Base-by-base conservation (phyloP, 37 sponge, comb jelly and placozoan species). In the Agelas oroides region DNA sequence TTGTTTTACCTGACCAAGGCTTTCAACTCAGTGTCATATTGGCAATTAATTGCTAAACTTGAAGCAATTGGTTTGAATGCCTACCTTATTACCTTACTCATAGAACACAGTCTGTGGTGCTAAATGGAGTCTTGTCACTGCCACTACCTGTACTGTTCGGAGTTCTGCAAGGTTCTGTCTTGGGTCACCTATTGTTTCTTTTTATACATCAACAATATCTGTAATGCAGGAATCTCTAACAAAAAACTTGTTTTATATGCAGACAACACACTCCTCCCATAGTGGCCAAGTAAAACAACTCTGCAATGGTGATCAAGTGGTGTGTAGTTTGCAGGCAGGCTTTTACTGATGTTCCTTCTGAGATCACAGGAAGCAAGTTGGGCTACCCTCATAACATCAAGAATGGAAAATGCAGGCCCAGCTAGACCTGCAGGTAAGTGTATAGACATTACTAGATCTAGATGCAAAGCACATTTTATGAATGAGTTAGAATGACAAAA, bases 131-230 rank as follows among this genome's bases (percentile, higher is more conserved):
- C 1, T 30, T 14, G 1, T 76, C 77, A 24, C 20, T 3, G 20
- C 20, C 31, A 34, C 1, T 58, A 34, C 62, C 61, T 16, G 77
- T 76, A 30, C 1, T 58, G 21, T 76, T 61, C 8, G 77, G 77
- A 33, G 77, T 76, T 6, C 77, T 61, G 5, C 77, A 76, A 31
- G 77, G 77, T 30, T 61, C 62, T 1, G 37, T 76, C 37, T 14
- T 76, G 77, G 77, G 77, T 1, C 77, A 60, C 61, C 20, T 76
- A 17, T 59, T 76, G 59, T 76, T 76, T 57, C 37, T 76, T 21
- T n/a, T 1, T 76, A 2, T 76, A 61, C 16, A 76, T 76, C 19
- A 30, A 76, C 35, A 32, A 58, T 25, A 16, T 76, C 28, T 59
- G 18, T 25, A 2, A 56, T 56, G 33, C 24, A 21, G 41, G 57